These are phyloP conservation scores for Crioceris asparagi DNA, from an alignment of 2,888 invertebrate genomes.

Conservation along the genomic window DNA sequence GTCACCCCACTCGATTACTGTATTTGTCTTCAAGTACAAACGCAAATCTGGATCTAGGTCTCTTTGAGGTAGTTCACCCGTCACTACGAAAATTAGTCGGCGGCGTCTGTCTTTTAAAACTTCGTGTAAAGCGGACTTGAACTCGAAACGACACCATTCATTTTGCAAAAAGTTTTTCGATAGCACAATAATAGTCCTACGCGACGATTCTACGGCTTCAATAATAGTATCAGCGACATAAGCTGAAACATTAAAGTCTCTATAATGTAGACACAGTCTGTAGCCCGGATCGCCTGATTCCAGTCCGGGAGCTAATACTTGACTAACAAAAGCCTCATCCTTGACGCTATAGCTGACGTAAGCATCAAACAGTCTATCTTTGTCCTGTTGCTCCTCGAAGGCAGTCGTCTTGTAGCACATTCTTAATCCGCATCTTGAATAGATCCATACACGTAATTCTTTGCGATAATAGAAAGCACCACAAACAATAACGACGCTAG, in stretches of 20 bases:
- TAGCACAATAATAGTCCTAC: constrained; percentile 79
- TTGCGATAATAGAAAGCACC: constrained; percentile 72
- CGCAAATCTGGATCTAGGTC: constrained; percentile 86
- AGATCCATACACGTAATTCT: constrained; percentile 75
- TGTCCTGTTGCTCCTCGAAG: constrained; percentile 71
- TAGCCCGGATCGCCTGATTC: constrained; percentile 75
- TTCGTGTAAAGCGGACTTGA: constrained; percentile 86
- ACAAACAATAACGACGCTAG: constrained; percentile 65
- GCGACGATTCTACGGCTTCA: constrained; percentile 83
- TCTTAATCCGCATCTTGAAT: constrained; percentile 73
- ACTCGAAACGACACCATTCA: constrained; percentile 93
- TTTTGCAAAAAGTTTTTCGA: constrained; percentile 89
- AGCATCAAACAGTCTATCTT: constrained; percentile 84
- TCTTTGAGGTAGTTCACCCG: constrained; percentile 79
- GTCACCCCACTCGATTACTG: constrained; percentile 88
- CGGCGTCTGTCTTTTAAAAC: constrained; percentile 77
- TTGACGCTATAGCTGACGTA: constrained; percentile 91
- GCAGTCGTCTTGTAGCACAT: constrained; percentile 77
- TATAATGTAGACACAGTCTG: constrained; percentile 81
- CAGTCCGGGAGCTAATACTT: constrained; percentile 77
- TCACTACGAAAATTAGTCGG: constrained; percentile 79
- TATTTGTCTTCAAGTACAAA: constrained; percentile 81
- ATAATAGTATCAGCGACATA: constrained; percentile 88
- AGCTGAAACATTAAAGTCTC: constrained; percentile 80
- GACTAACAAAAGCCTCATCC: constrained; percentile 84